phyloP scores from a whole-genome alignment of 2,888 invertebrate species.

The Saturnia pavonia region DNA sequence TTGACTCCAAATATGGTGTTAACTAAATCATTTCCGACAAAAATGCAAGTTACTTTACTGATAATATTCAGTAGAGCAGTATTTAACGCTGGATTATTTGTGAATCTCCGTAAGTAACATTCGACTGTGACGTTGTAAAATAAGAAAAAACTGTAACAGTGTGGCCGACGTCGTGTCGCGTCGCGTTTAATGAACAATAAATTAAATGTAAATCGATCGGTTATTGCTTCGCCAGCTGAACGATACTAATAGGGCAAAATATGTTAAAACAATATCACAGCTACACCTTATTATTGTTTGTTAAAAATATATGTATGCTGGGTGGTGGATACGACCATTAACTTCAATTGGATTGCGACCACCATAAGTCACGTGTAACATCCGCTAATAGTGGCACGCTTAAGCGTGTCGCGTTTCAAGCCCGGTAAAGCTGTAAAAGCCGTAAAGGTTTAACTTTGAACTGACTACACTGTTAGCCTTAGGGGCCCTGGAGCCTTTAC shows the following conservation, averaged over 20 bases:
- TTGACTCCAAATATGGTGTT: background rate
- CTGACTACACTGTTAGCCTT: too few species aligned
- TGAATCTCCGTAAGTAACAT: background rate
- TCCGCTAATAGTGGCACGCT: too few species aligned
- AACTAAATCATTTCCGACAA: background rate
- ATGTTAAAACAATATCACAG: background rate
- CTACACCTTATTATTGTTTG: too few species aligned
- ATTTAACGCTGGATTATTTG: background rate
- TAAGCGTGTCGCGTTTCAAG: too few species aligned
- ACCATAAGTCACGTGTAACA: too few species aligned
- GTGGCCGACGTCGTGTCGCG: background rate
- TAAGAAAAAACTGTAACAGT: background rate
- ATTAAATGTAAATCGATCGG: constrained; percentile 5
- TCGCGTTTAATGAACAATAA: constrained; percentile 5
- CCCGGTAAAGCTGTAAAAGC: too few species aligned
- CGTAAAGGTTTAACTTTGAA: too few species aligned
- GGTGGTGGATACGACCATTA: too few species aligned
- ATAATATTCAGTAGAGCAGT: background rate
- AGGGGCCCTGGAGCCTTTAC: too few species aligned
- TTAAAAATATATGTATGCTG: too few species aligned
- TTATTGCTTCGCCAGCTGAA: background rate
- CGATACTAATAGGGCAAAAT: background rate
- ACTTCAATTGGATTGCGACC: too few species aligned
- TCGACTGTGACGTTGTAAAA: constrained; percentile 1
- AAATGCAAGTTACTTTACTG: background rate